Percentiles rank a stretch among this genome's conserved stretches.
Conservation (phyloP, 92 coral and sea anemone genomes). For the Phenganax stokvisi region DNA sequence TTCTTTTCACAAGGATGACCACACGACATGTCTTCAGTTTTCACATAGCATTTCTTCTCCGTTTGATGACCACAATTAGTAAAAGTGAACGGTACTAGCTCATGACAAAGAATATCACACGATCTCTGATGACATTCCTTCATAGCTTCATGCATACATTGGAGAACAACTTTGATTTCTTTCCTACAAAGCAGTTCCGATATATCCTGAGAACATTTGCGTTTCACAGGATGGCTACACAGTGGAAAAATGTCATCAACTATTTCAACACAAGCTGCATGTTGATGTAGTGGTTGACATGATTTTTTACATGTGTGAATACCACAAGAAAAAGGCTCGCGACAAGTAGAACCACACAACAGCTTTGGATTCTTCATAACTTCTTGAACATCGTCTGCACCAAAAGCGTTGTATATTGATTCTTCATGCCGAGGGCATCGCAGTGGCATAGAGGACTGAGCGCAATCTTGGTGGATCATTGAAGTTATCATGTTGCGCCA, state of each 20-base stretch:
- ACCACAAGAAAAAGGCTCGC: conserved; percentile 25
- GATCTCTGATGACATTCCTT: conserved; percentile 5
- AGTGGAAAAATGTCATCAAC: not conserved
- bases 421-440: conserved; percentile 24
- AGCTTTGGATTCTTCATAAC: conserved; percentile 13
- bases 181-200: conserved; percentile 16
- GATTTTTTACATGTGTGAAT: conserved; percentile 21
- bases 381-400: not conserved
- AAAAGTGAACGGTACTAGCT: not conserved
- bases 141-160: conserved; percentile 8
- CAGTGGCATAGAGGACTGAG: conserved; percentile 11
- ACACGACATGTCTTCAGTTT: not conserved
- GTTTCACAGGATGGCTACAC: conserved; percentile 19
- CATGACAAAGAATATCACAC: conserved; percentile 9
- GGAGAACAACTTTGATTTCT: not conserved
- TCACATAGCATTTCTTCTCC: conserved; percentile 1
- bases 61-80: conserved; percentile 17
- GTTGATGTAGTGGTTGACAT: conserved; percentile 8
- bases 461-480: conserved; percentile 28
- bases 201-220: not conserved
- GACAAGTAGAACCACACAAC: conserved; percentile 20
- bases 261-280: conserved; percentile 19
- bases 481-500: conserved; percentile 16
- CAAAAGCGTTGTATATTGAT: conserved; percentile 1
- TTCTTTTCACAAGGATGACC: not conserved